Base-by-base conservation (phyloP, 2,797 vertebrate genomes). In the Simalia tracyae region DNA sequence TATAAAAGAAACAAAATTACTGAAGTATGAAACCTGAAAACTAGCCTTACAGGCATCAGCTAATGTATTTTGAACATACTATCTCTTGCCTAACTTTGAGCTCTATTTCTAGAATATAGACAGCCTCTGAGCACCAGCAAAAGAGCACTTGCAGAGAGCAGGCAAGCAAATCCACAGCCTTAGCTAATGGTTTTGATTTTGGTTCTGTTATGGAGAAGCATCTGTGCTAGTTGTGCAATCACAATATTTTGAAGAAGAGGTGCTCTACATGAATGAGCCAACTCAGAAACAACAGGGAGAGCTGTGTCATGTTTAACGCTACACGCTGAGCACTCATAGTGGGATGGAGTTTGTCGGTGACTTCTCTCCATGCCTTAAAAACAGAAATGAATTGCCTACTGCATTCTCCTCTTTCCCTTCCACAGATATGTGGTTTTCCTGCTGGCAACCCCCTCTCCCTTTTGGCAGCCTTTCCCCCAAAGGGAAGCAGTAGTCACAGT, bases 1-100 rank as follows among this genome's bases (percentile, higher is more conserved):
- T 98, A 95, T 0, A 95, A 94, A 87, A 95, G 89, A 96, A 50
- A 42, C 57, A 42, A 50, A 89, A 14, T 66, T 31, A 63, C 4
- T 19, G 14, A 90, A 36, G 59, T 87, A n/a, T 50, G 68, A 87
- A 61, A 36, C 1, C 12, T 59, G 3, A 56, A 81, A 31, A 22
- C 28, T 5, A 72, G 54, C 7, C 57, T 63, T 17, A 31, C 17
- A 26, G n/a, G 5, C 1, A 7, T 6, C 22, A 86, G 11, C 17
- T 36, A 28, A 19, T 11, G 1, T 2, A n/a, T 60, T 76, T 66
- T 81, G 42, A 81, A 81, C 19, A 46, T 11, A 46, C 36, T 2
- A 81, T 19, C 8, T 28, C 57, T 7, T n/a, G 61, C 11, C 54
- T 50, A 26, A 57, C 54, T 10, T 54, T 92, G 61, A 15, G 12